Evolutionary conservation across 2,797 vertebrate genomes (phyloP).

Genomic region (Triplophysa yarkandensis): DNA sequence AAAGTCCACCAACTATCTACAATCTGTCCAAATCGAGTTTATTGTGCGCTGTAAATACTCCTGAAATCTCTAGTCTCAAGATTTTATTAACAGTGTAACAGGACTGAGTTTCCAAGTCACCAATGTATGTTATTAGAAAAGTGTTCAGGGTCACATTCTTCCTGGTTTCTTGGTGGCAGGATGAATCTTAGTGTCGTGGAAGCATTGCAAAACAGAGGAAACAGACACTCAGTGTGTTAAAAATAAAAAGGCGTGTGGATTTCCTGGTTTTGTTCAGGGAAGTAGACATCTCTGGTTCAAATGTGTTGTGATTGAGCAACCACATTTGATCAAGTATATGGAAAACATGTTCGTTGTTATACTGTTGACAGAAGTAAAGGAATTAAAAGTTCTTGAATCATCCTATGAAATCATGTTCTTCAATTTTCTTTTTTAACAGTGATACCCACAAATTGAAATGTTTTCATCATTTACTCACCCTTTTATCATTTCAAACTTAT

Average conservation of each 20-base stretch:
- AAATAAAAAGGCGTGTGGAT: constrained; percentile 13
- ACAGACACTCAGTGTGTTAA: constrained; percentile 26
- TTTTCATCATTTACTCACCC: too few species aligned
- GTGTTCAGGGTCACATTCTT: constrained; percentile 29
- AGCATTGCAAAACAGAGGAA: constrained; percentile 18
- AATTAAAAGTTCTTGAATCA: neutral
- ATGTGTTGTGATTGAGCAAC: constrained; percentile 4
- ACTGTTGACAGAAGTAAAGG: too few species aligned
- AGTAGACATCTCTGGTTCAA: neutral
- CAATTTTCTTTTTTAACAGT: too few species aligned
- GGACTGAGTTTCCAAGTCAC: neutral
- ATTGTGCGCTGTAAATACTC: neutral
- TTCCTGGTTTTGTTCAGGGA: constrained; percentile 39
- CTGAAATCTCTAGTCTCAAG: neutral
- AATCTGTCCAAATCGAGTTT: constrained; percentile 21
- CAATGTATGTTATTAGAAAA: neutral
- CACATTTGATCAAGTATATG: neutral
- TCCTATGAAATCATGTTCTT: too few species aligned
- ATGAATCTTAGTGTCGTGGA: constrained; percentile 33
- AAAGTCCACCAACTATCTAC: constrained; percentile 36
- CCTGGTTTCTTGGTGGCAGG: neutral
- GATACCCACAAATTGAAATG: too few species aligned
- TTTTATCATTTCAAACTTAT: too few species aligned
- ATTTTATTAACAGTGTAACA: neutral
- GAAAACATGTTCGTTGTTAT: neutral